Evolutionary conservation across 1,140 invertebrate species (phyloP), one percentile per base, ranked within the genome.

Genomic region (Tribolium castaneum): DNA sequence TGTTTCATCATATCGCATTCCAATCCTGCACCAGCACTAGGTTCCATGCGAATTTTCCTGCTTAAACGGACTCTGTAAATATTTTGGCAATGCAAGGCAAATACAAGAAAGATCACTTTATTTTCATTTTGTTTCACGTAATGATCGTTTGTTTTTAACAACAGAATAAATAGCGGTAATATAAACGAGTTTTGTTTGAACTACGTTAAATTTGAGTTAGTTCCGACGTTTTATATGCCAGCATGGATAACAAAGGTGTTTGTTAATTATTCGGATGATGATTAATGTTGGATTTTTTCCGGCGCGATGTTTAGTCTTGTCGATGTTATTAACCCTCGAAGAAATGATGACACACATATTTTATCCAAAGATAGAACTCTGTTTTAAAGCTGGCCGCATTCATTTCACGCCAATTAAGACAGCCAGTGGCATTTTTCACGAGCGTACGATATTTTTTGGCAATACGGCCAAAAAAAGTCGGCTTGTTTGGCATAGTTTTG

Each of bases 401-500:
- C 76, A 78, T 78, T 78, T 78, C 70, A 78, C 70, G 76, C 70
- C 51, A 78, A 78, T 78, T 78, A 78, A 73, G 73, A 73, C 70
- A 54, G 70, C 52, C 30, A 16, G 22, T 50, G 39, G 49, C 19
- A 73, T 35, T 73, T 73, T 73, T 72, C 45, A 49, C 45, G 70
- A 9, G 59, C 30, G 10, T 14, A 35, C 12, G 30, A 66, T 59
- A 35, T 35, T 66, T 66, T 66, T 66, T 66, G 59, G 59, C 59
- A 14, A 35, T 66, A 13, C n/a, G 10, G 25, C 59, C 59, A 35
- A 66, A 66, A 66, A 34, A 35, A 66, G 25, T 9, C 59, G 14
- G 30, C 54, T 59, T 66, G 59, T 66, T 66, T 66, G 56, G 56
- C 56, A 25, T 62, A n/a, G 56, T 62, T 62, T 25, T 62, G 54